Percentiles rank a stretch among this genome's conserved stretches.
Conservation (phyloP, 2,113 vertebrate species). For the Narcine bancroftii region DNA sequence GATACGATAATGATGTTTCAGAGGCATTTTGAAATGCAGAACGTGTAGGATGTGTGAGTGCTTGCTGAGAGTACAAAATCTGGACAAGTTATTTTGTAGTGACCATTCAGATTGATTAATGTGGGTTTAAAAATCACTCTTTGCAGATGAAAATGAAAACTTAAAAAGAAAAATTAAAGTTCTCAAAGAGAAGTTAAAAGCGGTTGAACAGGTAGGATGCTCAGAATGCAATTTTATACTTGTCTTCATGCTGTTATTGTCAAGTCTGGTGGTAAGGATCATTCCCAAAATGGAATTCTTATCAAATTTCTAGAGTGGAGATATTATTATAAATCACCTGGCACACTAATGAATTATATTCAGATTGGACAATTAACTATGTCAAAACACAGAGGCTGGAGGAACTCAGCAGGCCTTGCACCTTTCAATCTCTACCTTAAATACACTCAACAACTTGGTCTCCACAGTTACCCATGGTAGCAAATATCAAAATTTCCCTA, state of each 20-base stretch:
- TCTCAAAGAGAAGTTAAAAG: constrained; percentile 55
- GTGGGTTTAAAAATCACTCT: background rate
- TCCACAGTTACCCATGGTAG: no score
- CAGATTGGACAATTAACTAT: background rate
- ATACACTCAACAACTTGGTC: no score
- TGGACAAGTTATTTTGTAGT: background rate
- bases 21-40: no score
- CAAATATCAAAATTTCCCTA: no score
- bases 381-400: no score
- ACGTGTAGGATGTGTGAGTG: no score
- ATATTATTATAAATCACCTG: background rate
- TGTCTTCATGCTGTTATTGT: background rate
- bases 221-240: background rate
- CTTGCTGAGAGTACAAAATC: no score
- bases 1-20: no score
- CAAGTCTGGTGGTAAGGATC: no score
- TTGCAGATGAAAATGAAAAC: constrained; percentile 59
- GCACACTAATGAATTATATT: background rate
- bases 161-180: constrained; percentile 50
- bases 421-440: no score
- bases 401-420: no score
- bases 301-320: background rate
- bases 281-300: background rate
- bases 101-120: background rate
- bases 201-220: constrained; percentile 51